A percentile compares a stretch with the other conserved stretches of the same genome.
Evolutionary conservation across 1,140 invertebrate species (phyloP).

Genomic region (Apocrypta bakeri): DNA sequence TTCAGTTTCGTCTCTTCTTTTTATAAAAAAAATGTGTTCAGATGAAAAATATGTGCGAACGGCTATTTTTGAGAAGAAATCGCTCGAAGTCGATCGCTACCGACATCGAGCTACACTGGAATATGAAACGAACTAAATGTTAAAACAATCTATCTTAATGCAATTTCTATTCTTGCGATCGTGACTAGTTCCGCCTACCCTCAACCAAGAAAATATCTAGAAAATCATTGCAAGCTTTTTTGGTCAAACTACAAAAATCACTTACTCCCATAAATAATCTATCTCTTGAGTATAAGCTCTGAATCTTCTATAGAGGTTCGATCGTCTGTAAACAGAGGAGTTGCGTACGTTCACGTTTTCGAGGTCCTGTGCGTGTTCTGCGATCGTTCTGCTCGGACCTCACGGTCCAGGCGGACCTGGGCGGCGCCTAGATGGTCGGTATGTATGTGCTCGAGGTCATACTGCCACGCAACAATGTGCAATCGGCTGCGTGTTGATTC

Average conservation of each 20-base stretch:
- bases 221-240: background rate
- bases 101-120: background rate
- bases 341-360: background rate
- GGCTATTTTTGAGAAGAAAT: background rate
- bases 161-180: background rate
- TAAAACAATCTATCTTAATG: too few species aligned
- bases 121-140: background rate
- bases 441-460: conserved; percentile 67
- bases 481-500: conserved; percentile 77
- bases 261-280: background rate
- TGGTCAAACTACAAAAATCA: background rate
- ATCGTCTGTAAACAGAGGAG: conserved; percentile 9
- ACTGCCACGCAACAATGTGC: conserved; percentile 69
- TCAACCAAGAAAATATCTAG: background rate
- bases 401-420: background rate
- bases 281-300: background rate
- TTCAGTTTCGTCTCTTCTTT: background rate
- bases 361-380: background rate
- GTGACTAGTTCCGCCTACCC: background rate
- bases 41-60: background rate
- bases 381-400: background rate
- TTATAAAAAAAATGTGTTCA: background rate
- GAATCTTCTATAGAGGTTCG: background rate
- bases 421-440: conserved; percentile 66
- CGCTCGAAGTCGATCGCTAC: background rate